Percentiles rank a stretch among this genome's conserved stretches.
Conservation (phyloP, 2,113 vertebrate genomes). For the Phaethornis superciliosus region DNA sequence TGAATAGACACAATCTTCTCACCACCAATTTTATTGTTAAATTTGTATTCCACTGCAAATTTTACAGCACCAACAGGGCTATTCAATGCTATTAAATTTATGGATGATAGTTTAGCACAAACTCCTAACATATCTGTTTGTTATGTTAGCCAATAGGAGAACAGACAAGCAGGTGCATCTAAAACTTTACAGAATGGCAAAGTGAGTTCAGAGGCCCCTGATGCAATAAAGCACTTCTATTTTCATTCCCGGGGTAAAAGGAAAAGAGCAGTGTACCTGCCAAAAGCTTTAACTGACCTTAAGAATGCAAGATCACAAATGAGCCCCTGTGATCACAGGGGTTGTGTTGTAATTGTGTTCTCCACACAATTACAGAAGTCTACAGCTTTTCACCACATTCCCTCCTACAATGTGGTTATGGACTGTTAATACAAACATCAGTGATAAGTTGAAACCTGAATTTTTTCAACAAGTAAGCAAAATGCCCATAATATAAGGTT, state of each 20-base stretch:
- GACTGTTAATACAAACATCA: neutral
- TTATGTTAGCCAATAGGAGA: neutral
- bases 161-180: neutral
- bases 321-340: neutral
- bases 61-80: neutral
- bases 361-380: neutral
- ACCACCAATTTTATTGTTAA: neutral
- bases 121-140: neutral
- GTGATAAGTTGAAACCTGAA: neutral
- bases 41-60: neutral
- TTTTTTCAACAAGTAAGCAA: neutral
- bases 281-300: neutral
- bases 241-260: neutral
- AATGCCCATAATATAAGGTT: neutral
- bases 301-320: neutral
- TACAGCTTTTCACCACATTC: neutral
- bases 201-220: neutral
- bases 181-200: neutral
- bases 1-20: neutral
- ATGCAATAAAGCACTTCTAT: neutral
- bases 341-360: no score
- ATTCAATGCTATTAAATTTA: neutral
- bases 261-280: neutral
- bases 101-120: neutral
- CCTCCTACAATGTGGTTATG: neutral